Base-by-base conservation (phyloP, 2,113 vertebrate genomes). In the Shinisaurus crocodilurus region DNA sequence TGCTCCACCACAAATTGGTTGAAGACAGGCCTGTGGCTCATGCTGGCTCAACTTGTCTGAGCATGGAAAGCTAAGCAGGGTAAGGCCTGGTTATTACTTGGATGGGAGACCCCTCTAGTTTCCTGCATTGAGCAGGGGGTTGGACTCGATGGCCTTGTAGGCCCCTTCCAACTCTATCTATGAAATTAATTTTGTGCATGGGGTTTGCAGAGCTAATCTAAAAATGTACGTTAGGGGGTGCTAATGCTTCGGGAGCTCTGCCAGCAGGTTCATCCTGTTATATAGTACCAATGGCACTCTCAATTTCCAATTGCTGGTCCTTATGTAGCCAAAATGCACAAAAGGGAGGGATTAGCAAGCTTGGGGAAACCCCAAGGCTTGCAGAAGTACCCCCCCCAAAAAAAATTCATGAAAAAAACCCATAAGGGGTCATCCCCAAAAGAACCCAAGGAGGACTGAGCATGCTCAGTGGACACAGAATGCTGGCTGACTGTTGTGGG, bases 141-240 rank as follows among this genome's bases (percentile, higher is more conserved):
- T n/a, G n/a, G n/a, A n/a, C n/a, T n/a, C n/a, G n/a, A n/a, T n/a
- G n/a, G n/a, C n/a, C n/a, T n/a, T n/a, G n/a, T n/a, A n/a, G n/a
- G n/a, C n/a, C n/a, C n/a, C n/a, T n/a, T n/a, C n/a, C n/a, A n/a
- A 54, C n/a, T n/a, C n/a, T n/a, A n/a, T n/a, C n/a, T n/a, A n/a
- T n/a, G n/a, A n/a, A n/a, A n/a, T n/a, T n/a, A n/a, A n/a, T 15
- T 54, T 50, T 40, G 54, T 63, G 29, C 34, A 57, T 83, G 37
- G 37, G 18, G 3, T 43, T n/a, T 60, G 32, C 34, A 29, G 2
- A 60, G 27, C 6, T 34, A 77, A 48, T n/a, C 25, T 65, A 5
- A 84, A 67, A 75, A 76, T 84, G 70, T 37, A 83, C 88, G 45
- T 63, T 20, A 89, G 80, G 69, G 50, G 80, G 54, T 34, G 80